Percentiles rank a stretch among this genome's conserved stretches.
Conservation (phyloP, 2,888 invertebrate species). For the Sthenelais limicola region DNA sequence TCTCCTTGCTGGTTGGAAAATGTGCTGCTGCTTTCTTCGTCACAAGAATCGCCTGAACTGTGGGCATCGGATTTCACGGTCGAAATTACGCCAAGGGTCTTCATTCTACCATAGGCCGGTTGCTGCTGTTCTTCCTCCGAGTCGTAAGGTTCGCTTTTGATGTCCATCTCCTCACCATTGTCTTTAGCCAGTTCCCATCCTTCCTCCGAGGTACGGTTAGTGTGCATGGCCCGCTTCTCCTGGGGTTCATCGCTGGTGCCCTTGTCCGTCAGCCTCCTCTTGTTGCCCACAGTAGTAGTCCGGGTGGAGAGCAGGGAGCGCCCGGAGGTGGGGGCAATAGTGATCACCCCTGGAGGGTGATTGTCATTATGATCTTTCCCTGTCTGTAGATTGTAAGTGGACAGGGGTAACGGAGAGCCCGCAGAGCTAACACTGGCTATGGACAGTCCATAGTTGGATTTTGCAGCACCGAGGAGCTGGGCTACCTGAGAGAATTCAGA, state of each 20-base stretch:
- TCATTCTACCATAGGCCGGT: background rate
- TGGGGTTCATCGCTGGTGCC: background rate
- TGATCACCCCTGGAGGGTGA: conserved; percentile 15
- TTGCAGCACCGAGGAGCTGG: conserved; percentile 12
- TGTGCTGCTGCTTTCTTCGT: conserved; percentile 3
- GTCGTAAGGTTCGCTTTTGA: conserved; percentile 20
- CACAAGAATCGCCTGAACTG: conserved; percentile 9
- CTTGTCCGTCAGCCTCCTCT: background rate
- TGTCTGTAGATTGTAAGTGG: background rate
- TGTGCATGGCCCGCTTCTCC: background rate
- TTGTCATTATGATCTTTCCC: conserved; percentile 21
- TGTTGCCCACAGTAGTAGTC: background rate
- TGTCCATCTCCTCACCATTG: background rate
- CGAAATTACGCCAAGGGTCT: conserved; percentile 23
- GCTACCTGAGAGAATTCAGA: conserved; percentile 1
- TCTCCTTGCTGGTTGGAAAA: background rate
- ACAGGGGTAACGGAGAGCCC: conserved; percentile 1
- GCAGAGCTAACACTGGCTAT: background rate
- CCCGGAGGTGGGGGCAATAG: background rate
- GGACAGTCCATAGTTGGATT: conserved; percentile 1
- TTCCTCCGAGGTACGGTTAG: too few relatives aligned
- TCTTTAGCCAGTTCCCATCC: too few relatives aligned
- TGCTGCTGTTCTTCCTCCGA: background rate
- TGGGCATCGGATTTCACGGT: background rate
- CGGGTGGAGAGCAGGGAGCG: background rate